Evolutionary conservation across 2,888 invertebrate genomes (phyloP).

Genomic region (Nomada lathburiana): DNA sequence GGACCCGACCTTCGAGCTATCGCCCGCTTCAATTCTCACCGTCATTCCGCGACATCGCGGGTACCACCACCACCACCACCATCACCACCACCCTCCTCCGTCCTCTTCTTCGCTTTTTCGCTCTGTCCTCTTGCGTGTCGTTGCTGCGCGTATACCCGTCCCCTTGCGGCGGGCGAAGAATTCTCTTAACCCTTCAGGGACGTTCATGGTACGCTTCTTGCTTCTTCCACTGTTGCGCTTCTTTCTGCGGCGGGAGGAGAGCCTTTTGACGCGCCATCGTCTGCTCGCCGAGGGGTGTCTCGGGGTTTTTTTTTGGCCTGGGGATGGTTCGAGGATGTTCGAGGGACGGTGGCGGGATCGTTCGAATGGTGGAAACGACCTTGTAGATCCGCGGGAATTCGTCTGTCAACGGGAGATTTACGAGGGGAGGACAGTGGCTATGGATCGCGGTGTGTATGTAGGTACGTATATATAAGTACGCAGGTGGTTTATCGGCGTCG

Average conservation of each 20-base stretch:
- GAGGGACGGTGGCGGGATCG: background rate
- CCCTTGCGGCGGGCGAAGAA: conserved; percentile 1
- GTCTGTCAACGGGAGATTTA: background rate
- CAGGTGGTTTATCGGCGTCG: too few species aligned
- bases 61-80: too few species aligned
- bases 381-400: conserved; percentile 9
- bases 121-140: conserved; percentile 4
- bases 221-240: conserved; percentile 12
- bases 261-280: conserved; percentile 29
- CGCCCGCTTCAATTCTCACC: conserved; percentile 62
- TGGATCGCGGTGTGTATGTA: too few species aligned
- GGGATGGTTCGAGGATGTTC: background rate
- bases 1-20: conserved; percentile 65
- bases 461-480: too few species aligned
- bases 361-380: conserved; percentile 4
- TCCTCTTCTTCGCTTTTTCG: conserved; percentile 29
- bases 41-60: conserved; percentile 29
- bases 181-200: conserved; percentile 44
- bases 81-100: background rate
- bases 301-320: background rate
- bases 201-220: conserved; percentile 16
- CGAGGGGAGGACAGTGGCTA: background rate
- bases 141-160: background rate
- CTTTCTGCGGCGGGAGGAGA: conserved; percentile 1
- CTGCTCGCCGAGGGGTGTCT: conserved; percentile 46